Base-by-base conservation (phyloP, 1,140 invertebrate species). In the Pseudomyrmex concolor region DNA sequence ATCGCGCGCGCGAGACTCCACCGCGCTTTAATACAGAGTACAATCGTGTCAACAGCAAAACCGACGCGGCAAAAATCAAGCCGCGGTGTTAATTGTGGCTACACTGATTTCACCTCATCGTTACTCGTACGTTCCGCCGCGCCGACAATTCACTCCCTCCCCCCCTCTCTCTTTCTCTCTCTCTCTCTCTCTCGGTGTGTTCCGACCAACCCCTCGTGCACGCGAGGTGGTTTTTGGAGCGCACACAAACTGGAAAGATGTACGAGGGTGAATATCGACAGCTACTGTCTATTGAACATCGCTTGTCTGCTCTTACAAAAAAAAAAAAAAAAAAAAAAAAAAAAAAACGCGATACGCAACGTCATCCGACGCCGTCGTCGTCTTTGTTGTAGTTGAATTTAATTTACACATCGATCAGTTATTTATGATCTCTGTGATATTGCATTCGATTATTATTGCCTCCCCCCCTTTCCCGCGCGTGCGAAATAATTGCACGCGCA, bases 21-120 rank as follows among this genome's bases (percentile, higher is more conserved):
- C 71, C 76, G 76, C 66, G 76, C 76, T 89, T 89, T 84, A 87
- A 85, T 70, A 45, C 76, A 12, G 82, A 85, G 87, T 77, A 82
- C 70, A 80, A 80, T 80, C 85, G 85, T 89, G 89, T 90, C 87
- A 90, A 91, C 84, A 82, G 86, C 43, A 87, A 89, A 91, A 91
- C 89, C 89, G 84, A 90, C 90, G 88, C 73, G 74, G 67, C 68
- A 89, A 89, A 91, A 91, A 91, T 89, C 86, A 85, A 89, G 81
- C 67, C 77, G 57, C 60, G 77, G 83, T 87, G 87, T 89, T 90
- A 78, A 87, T 90, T 89, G 84, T 85, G 84, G 86, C 85, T 76
- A 85, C 70, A 88, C 85, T 84, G 87, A 88, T 89, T 85, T 82
- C 83, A 87, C 76, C 76, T 86, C 74, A 84, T 88, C 84, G 84